Conservation (phyloP, 92 coral and sea anemone genomes). For the Phenganax stokvisi region DNA sequence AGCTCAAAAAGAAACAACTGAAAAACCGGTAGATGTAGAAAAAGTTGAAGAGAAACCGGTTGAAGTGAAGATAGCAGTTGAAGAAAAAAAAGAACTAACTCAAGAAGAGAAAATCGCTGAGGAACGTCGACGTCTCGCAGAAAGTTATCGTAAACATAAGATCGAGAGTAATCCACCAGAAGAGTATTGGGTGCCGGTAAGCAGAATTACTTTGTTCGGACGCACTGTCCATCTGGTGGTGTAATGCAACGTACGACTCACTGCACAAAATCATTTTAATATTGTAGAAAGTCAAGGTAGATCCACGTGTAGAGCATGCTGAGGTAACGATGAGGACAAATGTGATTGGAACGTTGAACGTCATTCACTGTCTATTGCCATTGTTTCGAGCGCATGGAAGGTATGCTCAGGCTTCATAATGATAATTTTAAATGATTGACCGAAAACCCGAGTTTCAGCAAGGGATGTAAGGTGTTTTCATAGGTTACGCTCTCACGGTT, state of each 20-base stretch:
- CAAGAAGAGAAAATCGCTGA: constrained; percentile 23
- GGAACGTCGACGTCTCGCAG: constrained; percentile 21
- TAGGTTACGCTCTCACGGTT: no score
- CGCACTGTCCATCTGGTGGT: not conserved
- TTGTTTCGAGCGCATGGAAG: constrained; percentile 37
- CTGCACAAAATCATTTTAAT: not conserved
- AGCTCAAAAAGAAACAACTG: not conserved
- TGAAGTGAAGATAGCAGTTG: constrained; percentile 13
- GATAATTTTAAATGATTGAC: not conserved
- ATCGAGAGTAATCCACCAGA: constrained; percentile 9
- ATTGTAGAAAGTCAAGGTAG: constrained; percentile 22
- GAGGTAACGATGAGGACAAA: constrained; percentile 34
- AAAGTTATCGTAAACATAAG: constrained; percentile 28
- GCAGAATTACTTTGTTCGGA: not conserved
- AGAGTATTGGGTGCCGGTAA: constrained; percentile 41
- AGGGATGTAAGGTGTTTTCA: not conserved
- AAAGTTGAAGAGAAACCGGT: not conserved
- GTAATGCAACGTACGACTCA: not conserved
- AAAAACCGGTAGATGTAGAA: not conserved
- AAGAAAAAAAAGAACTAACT: constrained; percentile 10
- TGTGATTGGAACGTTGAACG: constrained; percentile 32
- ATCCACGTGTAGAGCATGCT: constrained; percentile 28
- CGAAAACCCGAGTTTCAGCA: not conserved
- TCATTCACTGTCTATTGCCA: constrained; percentile 30
- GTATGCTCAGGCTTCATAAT: not conserved